Evolutionary conservation across 2,888 invertebrate species (phyloP), one percentile per base, ranked within the genome.

Genomic region (Adelognathus sp.): DNA sequence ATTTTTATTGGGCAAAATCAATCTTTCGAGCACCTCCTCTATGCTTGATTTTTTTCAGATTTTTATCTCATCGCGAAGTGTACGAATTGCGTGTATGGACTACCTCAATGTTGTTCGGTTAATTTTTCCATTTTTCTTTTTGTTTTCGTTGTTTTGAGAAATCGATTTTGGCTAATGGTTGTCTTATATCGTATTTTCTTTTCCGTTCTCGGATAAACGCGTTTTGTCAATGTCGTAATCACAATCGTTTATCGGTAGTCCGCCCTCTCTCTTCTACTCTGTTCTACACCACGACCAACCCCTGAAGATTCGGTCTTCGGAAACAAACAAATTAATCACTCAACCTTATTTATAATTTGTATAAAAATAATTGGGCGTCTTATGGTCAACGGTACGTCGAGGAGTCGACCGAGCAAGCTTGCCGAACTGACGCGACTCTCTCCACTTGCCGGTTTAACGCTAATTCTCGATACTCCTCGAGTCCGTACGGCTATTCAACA

Each of bases 351-450:
- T 86, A 86, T 74, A 85, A 87, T 85, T 87, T 86, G 89, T 90
- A 91, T 82, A 90, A 90, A 91, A 91, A 91, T 91, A 91, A 90
- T 86, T 87, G 86, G 86, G 86, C 85, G 84, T 86, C 84, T 86
- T 86, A 79, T 83, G 72, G 84, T 86, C 84, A 84, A 83, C 79
- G 74, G 39, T 27, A 80, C 80, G 69, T 84, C 84, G 84, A 79
- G 82, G 81, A 84, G 76, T 74, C 60, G 11, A 29, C 61, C 24
- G 56, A 36, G 14, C 24, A 60, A 36, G 27, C n/a, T 33, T 16
- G 14, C 11, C 66, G 5, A 6, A 14, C 33, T 11, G 11, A 54
- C 16, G n/a, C 29, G 21, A 58, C 44, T 41, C 41, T 29, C 16
- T 54, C 31, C 56, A 39, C 11, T 63, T 71, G 36, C 39, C 31